phyloP scores from a whole-genome alignment of 1,140 invertebrate species.

The Andricus grossulariae region DNA sequence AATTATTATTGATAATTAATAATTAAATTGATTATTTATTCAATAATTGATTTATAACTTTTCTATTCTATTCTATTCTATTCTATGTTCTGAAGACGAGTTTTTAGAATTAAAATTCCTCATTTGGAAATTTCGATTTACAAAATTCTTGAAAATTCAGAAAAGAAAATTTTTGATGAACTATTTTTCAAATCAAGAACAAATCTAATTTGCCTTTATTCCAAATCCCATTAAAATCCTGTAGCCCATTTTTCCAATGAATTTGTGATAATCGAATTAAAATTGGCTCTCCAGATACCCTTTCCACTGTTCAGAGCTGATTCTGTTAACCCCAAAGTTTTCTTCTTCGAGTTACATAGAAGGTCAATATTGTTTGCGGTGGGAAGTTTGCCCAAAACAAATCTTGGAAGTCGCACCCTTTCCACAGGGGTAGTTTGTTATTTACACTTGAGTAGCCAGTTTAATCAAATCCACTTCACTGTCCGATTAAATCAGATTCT shows the following conservation, averaged over 20 bases:
- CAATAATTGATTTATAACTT: slow-evolving; percentile 4
- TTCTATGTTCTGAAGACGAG: too few species aligned
- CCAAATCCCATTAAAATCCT: background rate
- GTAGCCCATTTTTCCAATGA: background rate
- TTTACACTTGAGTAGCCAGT: background rate
- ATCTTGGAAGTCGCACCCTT: background rate
- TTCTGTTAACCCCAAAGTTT: slow-evolving; percentile 27
- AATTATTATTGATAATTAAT: too few species aligned
- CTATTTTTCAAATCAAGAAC: too few species aligned
- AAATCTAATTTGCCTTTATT: background rate
- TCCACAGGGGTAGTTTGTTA: background rate
- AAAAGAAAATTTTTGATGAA: too few species aligned
- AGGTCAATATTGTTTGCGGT: slow-evolving; percentile 4
- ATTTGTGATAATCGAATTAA: slow-evolving; percentile 16
- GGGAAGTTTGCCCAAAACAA: slow-evolving; percentile 7
- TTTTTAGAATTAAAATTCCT: too few species aligned
- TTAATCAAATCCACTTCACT: background rate
- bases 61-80: too few species aligned
- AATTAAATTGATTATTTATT: too few species aligned
- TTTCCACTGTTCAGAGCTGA: background rate
- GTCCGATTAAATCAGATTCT: background rate
- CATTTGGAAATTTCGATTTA: too few species aligned
- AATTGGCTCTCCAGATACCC: slow-evolving; percentile 8
- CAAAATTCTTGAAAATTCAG: too few species aligned
- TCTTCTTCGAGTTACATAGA: background rate